These are phyloP conservation scores for Emys orbicularis DNA, from an alignment of 2,797 vertebrate genomes.

Conservation along the genomic window DNA sequence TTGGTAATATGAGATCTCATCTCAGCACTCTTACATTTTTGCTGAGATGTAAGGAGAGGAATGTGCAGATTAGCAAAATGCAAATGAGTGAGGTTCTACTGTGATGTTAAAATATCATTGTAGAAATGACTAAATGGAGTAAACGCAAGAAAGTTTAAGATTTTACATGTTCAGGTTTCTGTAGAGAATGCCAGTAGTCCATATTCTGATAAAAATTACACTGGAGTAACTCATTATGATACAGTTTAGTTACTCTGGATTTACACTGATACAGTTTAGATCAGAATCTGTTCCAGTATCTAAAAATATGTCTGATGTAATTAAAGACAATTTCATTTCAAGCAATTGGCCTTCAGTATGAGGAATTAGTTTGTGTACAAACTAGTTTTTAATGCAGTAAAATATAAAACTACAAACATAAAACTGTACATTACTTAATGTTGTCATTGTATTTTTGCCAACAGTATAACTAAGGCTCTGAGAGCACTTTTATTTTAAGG, in stretches of 20 bases:
- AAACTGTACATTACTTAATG: background rate
- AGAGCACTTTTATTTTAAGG: background rate
- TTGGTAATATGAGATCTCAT: background rate
- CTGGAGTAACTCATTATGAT: background rate
- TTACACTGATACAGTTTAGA: background rate
- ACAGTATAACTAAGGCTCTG: background rate
- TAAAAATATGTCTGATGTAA: background rate
- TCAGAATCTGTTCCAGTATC: background rate
- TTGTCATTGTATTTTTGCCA: conserved; percentile 4
- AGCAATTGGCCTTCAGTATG: background rate
- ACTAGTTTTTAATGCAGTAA: background rate
- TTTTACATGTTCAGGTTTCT: background rate
- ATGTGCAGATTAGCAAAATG: fast-evolving
- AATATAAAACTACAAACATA: background rate
- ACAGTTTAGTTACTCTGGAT: background rate
- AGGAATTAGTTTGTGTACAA: background rate
- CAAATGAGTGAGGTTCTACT: background rate
- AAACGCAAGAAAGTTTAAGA: background rate
- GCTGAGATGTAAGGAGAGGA: background rate
- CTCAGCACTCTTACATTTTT: background rate
- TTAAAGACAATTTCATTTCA: conserved; percentile 6
- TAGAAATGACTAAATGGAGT: background rate
- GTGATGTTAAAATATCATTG: fast-evolving
- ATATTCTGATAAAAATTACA: background rate
- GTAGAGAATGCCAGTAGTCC: background rate